Evolutionary conservation across 92 coral and sea anemone species (phyloP).

Genomic region (Diadumene lineata): DNA sequence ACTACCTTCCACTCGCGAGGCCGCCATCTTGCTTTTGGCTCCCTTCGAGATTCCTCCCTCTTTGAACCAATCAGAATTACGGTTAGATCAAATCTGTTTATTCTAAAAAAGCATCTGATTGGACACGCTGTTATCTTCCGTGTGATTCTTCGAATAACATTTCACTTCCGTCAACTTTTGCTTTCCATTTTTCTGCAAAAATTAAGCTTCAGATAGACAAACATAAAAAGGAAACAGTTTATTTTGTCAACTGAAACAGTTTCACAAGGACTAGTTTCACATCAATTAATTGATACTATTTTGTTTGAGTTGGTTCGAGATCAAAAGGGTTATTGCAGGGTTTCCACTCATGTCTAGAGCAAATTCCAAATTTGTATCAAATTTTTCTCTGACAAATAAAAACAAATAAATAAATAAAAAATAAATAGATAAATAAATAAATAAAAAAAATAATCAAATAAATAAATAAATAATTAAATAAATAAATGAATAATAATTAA

Average conservation of each 20-base stretch:
- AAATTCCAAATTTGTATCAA: too few species aligned
- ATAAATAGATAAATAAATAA: too few species aligned
- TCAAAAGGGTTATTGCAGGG: too few species aligned
- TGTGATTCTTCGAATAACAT: not conserved
- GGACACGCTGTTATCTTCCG: conserved; percentile 7
- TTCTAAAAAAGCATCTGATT: conserved; percentile 10
- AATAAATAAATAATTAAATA: too few species aligned
- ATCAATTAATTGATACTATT: too few species aligned
- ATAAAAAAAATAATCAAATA: too few species aligned
- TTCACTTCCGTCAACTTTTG: conserved; percentile 7
- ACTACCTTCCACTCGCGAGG: conserved; percentile 46
- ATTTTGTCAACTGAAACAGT: not conserved
- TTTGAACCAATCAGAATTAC: conserved; percentile 18
- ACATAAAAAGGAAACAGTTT: not conserved
- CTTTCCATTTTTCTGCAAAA: not conserved
- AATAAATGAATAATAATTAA: too few species aligned
- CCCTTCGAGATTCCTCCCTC: not conserved
- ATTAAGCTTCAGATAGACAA: not conserved
- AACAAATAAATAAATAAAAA: too few species aligned
- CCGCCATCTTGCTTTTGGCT: conserved; percentile 69
- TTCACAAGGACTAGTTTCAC: not conserved
- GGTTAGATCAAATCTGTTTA: not conserved
- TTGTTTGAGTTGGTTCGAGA: too few species aligned
- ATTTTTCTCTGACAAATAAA: too few species aligned
- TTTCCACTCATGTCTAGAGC: too few species aligned